Evolutionary conservation across 92 coral and sea anemone species (phyloP).

Genomic region (Epizoanthus rinbou): DNA sequence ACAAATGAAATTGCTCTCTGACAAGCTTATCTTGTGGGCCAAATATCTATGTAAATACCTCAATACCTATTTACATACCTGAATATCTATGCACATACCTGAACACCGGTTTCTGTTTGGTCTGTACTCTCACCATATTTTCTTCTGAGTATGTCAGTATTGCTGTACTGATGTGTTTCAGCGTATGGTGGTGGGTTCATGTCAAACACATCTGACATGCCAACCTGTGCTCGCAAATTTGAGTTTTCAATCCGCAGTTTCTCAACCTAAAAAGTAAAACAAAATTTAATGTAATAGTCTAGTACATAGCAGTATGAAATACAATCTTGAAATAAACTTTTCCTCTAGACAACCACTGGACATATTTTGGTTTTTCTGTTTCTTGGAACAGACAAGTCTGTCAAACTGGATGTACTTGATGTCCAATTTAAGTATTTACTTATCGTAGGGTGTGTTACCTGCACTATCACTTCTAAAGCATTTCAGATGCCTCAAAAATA

Average conservation of each 20-base stretch:
- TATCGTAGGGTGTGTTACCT: no score
- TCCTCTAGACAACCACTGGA: no score
- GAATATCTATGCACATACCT: not conserved
- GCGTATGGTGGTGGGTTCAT: conserved; percentile 41
- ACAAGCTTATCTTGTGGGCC: no score
- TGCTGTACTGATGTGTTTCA: conserved; percentile 61
- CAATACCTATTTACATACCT: no score
- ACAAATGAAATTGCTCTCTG: no score
- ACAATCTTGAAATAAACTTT: not conserved
- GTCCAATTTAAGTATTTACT: no score
- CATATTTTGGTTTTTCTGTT: no score
- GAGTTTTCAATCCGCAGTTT: conserved; percentile 73
- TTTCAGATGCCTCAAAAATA: no score
- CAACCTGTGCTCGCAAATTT: conserved; percentile 64
- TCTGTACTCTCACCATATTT: conserved; percentile 37
- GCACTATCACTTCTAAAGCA: no score
- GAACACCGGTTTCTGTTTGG: conserved; percentile 11
- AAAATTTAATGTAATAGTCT: not conserved
- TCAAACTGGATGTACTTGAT: no score
- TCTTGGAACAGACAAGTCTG: no score
- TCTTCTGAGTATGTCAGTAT: conserved; percentile 50
- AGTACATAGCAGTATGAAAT: not conserved
- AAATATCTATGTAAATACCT: no score
- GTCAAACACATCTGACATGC: conserved; percentile 58
- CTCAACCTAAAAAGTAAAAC: conserved; percentile 57